These are phyloP conservation scores for Augiades crinisus DNA, from an alignment of 2,888 invertebrate genomes.

Conservation along the genomic window DNA sequence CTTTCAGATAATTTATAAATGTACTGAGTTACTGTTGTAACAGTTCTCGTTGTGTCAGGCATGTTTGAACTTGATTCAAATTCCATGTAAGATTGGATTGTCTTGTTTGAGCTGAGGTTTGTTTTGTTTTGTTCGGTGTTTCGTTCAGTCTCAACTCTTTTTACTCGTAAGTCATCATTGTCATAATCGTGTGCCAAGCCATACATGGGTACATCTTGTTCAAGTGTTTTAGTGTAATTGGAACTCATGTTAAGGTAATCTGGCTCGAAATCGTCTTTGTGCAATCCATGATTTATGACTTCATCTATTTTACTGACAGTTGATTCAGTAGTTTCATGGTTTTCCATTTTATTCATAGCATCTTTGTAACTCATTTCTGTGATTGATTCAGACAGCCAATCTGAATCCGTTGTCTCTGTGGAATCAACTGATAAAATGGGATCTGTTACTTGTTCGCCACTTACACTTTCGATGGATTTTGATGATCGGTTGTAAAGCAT, in stretches of 20 bases:
- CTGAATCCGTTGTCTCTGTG: slow-evolving; percentile 49
- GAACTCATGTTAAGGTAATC: slow-evolving; percentile 63
- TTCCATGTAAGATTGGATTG: no score
- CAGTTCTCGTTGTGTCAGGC: slow-evolving; percentile 54
- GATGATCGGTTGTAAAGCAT: slow-evolving; percentile 63
- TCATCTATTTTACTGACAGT: slow-evolving; percentile 51
- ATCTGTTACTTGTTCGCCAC: slow-evolving; percentile 34
- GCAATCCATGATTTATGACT: slow-evolving; percentile 46
- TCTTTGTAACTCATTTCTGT: slow-evolving; percentile 59
- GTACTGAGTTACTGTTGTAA: slow-evolving; percentile 62
- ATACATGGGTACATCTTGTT: slow-evolving; percentile 56
- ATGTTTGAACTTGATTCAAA: slow-evolving; percentile 28
- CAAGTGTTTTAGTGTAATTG: slow-evolving; percentile 46
- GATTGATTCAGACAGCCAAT: slow-evolving; percentile 64
- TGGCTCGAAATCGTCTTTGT: slow-evolving; percentile 66
- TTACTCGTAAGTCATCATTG: slow-evolving; percentile 56
- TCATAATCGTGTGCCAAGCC: slow-evolving; percentile 64
- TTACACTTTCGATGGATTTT: slow-evolving; percentile 50
- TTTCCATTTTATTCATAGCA: slow-evolving; percentile 50
- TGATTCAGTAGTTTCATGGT: slow-evolving; percentile 51
- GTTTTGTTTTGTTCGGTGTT: slow-evolving; percentile 27
- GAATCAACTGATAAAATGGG: slow-evolving; percentile 6
- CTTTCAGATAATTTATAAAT: slow-evolving; percentile 57
- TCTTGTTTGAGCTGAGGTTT: slow-evolving; percentile 17
- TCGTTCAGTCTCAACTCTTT: slow-evolving; percentile 54